These are phyloP conservation scores for Leptinotarsa peninsularis DNA, from an alignment of 2,888 invertebrate species.

Conservation along the genomic window DNA sequence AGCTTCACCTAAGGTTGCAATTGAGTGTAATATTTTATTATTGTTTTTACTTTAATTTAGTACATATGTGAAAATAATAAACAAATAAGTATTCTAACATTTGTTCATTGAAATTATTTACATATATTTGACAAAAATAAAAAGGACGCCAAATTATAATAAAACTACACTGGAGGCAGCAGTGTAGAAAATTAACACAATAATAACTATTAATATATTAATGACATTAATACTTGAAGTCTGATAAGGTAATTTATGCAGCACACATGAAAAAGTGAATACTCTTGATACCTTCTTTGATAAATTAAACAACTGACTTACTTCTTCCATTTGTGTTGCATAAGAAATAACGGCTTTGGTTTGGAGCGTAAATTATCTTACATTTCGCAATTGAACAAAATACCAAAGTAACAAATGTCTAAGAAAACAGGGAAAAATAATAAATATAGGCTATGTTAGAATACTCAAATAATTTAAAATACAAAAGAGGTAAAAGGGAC, in stretches of 20 bases:
- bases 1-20: conserved; percentile 18
- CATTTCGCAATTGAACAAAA: conserved; percentile 56
- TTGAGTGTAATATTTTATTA: conserved; percentile 54
- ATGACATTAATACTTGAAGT: conserved; percentile 64
- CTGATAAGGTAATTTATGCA: conserved; percentile 53
- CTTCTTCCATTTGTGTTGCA: conserved; percentile 44
- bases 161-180: conserved; percentile 55
- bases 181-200: conserved; percentile 57
- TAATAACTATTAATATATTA: conserved; percentile 60
- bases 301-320: conserved; percentile 21
- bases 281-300: conserved; percentile 32
- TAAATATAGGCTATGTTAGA: conserved; percentile 52
- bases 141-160: conserved; percentile 59
- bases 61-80: conserved; percentile 64
- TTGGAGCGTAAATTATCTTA: conserved; percentile 58
- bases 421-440: conserved; percentile 43
- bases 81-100: conserved; percentile 65
- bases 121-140: conserved; percentile 61
- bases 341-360: conserved; percentile 61
- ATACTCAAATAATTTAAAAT: conserved; percentile 58
- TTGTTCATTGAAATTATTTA: conserved; percentile 62
- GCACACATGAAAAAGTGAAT: conserved; percentile 39
- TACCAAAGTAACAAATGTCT: conserved; percentile 61
- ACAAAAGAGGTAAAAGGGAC: conserved; percentile 54
- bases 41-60: conserved; percentile 60